Conservation (phyloP, 2,113 vertebrate genomes). For the Tetraodon nigroviridis region DNA sequence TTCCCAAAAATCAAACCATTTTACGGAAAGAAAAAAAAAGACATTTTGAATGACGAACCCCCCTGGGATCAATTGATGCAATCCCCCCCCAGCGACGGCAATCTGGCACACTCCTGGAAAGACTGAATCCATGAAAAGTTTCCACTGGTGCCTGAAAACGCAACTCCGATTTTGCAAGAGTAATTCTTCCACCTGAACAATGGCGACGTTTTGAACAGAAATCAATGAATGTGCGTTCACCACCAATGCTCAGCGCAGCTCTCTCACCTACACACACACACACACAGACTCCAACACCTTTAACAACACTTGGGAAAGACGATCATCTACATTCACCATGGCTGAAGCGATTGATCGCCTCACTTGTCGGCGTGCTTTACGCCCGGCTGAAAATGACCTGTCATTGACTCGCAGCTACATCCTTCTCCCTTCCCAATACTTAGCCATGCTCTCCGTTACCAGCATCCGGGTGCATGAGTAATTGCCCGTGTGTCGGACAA, state of each 20-base stretch:
- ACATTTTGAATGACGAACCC: constrained; percentile 59
- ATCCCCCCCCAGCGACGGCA: constrained; percentile 54
- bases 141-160: constrained; percentile 17
- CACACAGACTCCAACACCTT: constrained; percentile 47
- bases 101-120: constrained; percentile 39
- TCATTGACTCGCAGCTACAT: constrained; percentile 78
- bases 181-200: constrained; percentile 42
- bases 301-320: constrained; percentile 45
- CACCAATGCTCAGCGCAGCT: constrained; percentile 5
- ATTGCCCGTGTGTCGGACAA: constrained; percentile 17
- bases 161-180: constrained; percentile 29
- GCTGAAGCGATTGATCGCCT: constrained; percentile 78
- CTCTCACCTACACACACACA: constrained; percentile 1
- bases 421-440: constrained; percentile 65
- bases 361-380: constrained; percentile 44
- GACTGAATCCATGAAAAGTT: constrained; percentile 49
- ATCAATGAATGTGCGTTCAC: constrained; percentile 30
- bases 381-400: constrained; percentile 78
- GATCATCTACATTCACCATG: constrained; percentile 74
- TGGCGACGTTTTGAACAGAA: constrained; percentile 15
- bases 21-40: too few species aligned
- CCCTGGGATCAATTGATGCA: constrained; percentile 58
- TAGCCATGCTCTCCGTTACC: constrained; percentile 34
- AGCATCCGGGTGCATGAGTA: constrained; percentile 28
- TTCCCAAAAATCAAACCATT: too few species aligned